Evolutionary conservation across 2,888 invertebrate species (phyloP).

Genomic region (Synergus gifuensis): DNA sequence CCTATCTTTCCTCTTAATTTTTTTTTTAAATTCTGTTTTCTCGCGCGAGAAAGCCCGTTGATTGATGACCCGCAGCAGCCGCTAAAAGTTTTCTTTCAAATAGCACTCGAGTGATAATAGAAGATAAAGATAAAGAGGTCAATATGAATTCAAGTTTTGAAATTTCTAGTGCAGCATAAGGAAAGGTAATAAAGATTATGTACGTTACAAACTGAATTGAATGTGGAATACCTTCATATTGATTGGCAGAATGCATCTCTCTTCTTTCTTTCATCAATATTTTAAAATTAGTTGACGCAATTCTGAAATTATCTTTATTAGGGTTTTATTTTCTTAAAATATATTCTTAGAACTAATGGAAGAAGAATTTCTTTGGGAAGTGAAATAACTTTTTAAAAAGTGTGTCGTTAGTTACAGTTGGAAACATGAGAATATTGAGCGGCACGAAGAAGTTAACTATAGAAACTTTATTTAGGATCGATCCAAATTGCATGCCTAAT

Average conservation of each 20-base stretch:
- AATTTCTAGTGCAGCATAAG: background rate
- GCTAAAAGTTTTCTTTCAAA: conserved; percentile 25
- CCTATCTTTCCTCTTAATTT: conserved; percentile 42
- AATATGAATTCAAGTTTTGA: background rate
- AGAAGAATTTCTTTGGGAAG: background rate
- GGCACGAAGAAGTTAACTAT: background rate
- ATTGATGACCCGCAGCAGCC: conserved; percentile 31
- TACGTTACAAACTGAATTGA: too few species aligned
- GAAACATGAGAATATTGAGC: conserved; percentile 31
- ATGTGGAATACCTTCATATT: too few species aligned
- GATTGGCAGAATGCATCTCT: too few species aligned
- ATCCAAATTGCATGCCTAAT: conserved; percentile 13
- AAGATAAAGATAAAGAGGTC: background rate
- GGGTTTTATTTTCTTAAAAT: too few species aligned
- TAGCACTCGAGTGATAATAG: conserved; percentile 4
- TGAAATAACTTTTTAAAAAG: background rate
- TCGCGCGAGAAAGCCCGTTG: conserved; percentile 9
- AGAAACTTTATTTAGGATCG: background rate
- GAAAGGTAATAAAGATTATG: background rate
- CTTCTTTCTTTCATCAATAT: too few species aligned
- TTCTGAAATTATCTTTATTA: too few species aligned
- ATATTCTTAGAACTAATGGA: background rate
- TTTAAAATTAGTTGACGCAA: too few species aligned
- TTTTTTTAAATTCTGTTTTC: conserved; percentile 15
- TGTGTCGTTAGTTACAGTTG: conserved; percentile 4